Base-by-base conservation (phyloP, 2,797 vertebrate genomes). In the Corythornis leucogaster region DNA sequence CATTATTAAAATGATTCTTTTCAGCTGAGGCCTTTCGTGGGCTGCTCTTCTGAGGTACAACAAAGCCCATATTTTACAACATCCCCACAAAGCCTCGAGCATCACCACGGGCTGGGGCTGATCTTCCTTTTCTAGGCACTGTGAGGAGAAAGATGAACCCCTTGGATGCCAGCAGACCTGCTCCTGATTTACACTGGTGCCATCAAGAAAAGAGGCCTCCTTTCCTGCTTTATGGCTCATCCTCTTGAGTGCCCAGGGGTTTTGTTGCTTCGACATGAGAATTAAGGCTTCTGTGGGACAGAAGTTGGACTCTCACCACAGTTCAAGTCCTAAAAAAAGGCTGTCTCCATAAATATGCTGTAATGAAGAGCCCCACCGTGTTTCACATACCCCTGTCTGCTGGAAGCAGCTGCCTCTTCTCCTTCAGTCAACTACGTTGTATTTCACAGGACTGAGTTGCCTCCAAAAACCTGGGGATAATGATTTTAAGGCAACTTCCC, bases 1-100 rank as follows among this genome's bases (percentile, higher is more conserved):
- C 31, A 26, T 86, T 80, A 90, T 91, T 77, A 81, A 90, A 91
- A 90, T 67, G 6, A 51, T 46, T 63, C 77, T 33, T 86, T 86
- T 46, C 83, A 89, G 31, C 8, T 68, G 11, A n/a, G 64, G 43
- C 18, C 43, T 79, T 85, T 85, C 45, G 38, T 15, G 67, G 45
- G 71, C n/a, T 58, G 21, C 45, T 89, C 88, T 87, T 68, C 71
- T 95, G 80, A 64, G 58, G 24, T 62, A 57, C 83, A 86, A 40
- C 31, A 38, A 89, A 87, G 15, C 31, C 42, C 35, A 1, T 43
- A 26, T 63, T 83, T 91, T 62, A 66, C 78, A 96, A 43, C 46
- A 30, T 45, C 28, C 64, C 80, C 54, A 64, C 46, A 51, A 80
- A 86, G 28, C 48, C 6, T 2, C 58, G 46, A 75, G 54, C 68